Percentiles rank a stretch among this genome's conserved stretches.
phyloP scores from a whole-genome alignment of 2,888 invertebrate species.

The Exephanes ischioxanthus region DNA sequence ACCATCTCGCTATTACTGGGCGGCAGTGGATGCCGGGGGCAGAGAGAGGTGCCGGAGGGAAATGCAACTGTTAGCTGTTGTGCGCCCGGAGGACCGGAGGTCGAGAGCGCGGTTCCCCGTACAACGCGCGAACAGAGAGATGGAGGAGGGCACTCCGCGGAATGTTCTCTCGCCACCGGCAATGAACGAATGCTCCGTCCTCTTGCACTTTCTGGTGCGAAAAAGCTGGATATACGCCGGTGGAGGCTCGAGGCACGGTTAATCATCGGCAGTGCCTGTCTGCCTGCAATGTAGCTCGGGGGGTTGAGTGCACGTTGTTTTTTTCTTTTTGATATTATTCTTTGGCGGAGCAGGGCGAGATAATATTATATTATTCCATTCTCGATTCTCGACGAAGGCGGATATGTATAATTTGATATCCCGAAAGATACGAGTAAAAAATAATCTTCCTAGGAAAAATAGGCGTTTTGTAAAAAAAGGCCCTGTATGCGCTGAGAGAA shows the following conservation, averaged over 20 bases:
- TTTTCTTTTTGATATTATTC: not conserved
- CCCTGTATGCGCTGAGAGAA: not conserved
- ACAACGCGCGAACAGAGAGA: constrained; percentile 38
- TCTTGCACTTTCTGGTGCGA: constrained; percentile 38
- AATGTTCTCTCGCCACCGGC: constrained; percentile 38
- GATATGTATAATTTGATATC: not conserved
- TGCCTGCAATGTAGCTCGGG: constrained; percentile 9
- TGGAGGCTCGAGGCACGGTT: constrained; percentile 32
- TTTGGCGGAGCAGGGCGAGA: not conserved
- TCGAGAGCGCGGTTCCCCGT: constrained; percentile 46
- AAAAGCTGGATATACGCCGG: constrained; percentile 6
- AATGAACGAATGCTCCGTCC: constrained; percentile 30
- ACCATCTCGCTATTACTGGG: constrained; percentile 4
- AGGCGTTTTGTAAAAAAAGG: not conserved
- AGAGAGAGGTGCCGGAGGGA: constrained; percentile 46
- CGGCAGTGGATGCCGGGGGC: not conserved
- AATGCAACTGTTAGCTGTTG: constrained; percentile 51
- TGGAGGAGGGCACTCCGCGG: not conserved
- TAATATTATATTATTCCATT: not conserved
- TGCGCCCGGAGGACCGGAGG: constrained; percentile 53
- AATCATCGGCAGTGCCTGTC: constrained; percentile 36
- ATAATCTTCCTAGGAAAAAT: not conserved
- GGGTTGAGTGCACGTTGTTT: not conserved
- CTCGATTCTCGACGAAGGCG: not conserved
- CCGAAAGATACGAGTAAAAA: no score